Conservation (phyloP, 2,797 vertebrate genomes). For the Spheniscus humboldti region DNA sequence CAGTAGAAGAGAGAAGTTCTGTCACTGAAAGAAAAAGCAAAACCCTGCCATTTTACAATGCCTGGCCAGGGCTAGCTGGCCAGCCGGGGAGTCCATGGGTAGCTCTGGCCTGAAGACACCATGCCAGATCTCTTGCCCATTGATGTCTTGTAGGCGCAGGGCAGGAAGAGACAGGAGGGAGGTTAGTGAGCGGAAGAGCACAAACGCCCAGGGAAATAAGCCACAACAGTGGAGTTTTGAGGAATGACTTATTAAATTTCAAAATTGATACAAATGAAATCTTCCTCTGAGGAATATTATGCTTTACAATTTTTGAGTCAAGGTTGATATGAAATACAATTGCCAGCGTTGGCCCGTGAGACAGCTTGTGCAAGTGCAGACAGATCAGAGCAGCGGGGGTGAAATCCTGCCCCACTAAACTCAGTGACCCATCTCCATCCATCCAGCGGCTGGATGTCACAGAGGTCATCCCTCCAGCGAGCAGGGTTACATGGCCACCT, state of each 20-base stretch:
- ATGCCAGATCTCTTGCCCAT: background rate
- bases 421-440: background rate
- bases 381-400: background rate
- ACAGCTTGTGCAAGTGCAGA: background rate
- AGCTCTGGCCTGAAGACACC: background rate
- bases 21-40: background rate
- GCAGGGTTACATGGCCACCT: fast-evolving
- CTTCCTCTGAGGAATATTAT: background rate
- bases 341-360: fast-evolving
- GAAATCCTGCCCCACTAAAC: background rate
- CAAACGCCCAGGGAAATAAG: background rate
- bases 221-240: background rate
- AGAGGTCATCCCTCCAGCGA: fast-evolving
- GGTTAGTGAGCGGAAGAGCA: background rate
- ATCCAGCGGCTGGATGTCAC: background rate
- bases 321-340: background rate
- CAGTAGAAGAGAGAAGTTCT: background rate
- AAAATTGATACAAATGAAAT: background rate
- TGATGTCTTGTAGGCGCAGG: background rate
- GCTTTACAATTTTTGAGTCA: background rate
- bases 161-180: background rate
- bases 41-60: background rate
- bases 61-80: background rate
- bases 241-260: background rate
- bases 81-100: background rate